A percentile compares a stretch with the other conserved stretches of the same genome.
Conservation (phyloP, 2,888 invertebrate genomes). For the Zele albiditarsus region DNA sequence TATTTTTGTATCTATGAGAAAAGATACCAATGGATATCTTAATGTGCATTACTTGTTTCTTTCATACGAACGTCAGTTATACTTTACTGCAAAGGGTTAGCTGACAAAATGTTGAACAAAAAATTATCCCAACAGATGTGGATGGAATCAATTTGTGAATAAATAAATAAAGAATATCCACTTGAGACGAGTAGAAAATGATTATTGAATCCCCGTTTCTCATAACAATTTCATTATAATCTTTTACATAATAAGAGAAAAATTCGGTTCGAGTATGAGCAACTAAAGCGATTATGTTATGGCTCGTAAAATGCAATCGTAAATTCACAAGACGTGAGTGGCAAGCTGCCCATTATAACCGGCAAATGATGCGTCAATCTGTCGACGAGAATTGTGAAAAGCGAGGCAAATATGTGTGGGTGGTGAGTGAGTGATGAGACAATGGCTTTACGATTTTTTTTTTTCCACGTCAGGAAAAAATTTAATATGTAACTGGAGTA, state of each 20-base stretch:
- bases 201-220: too few relatives aligned
- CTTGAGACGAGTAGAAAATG: too few relatives aligned
- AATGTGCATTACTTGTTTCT: too few relatives aligned
- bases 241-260: not conserved
- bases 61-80: too few relatives aligned
- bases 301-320: conserved; percentile 29
- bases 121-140: too few relatives aligned
- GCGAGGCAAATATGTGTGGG: not conserved
- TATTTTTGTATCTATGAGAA: too few relatives aligned
- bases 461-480: not conserved
- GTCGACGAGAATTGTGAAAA: not conserved
- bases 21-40: too few relatives aligned
- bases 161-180: too few relatives aligned
- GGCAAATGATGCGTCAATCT: conserved; percentile 28
- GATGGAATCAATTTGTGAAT: too few relatives aligned
- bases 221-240: not conserved
- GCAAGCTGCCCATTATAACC: conserved; percentile 20
- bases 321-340: conserved; percentile 24
- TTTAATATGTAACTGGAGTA: too few relatives aligned
- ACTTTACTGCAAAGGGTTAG: too few relatives aligned
- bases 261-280: conserved; percentile 24
- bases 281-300: conserved; percentile 23
- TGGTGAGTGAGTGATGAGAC: not conserved
- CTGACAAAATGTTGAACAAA: too few relatives aligned
- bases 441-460: not conserved